Evolutionary conservation across 2,888 invertebrate species (phyloP).

Genomic region (Acanthoscelides obtectus): DNA sequence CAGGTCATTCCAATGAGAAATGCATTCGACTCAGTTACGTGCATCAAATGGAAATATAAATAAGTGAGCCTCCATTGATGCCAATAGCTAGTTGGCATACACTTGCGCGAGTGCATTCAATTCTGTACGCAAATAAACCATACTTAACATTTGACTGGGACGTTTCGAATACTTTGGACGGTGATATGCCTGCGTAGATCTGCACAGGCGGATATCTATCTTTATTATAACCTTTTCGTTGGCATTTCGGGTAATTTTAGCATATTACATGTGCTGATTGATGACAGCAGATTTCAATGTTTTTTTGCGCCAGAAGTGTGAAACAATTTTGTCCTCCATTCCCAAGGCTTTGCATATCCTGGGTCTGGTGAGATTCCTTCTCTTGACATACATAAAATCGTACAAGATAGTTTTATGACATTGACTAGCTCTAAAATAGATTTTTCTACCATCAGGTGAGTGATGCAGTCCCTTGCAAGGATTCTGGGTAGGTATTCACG

Average conservation of each 20-base stretch:
- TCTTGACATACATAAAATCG: too few species aligned
- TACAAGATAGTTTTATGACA: too few species aligned
- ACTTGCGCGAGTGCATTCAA: conserved; percentile 14
- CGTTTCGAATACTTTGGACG: conserved; percentile 20
- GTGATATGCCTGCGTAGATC: not conserved
- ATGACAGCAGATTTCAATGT: too few species aligned
- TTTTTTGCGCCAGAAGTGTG: too few species aligned
- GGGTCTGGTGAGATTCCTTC: too few species aligned
- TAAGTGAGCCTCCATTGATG: conserved; percentile 10
- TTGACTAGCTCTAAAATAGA: too few species aligned
- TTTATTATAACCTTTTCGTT: conserved; percentile 2
- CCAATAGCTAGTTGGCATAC: conserved; percentile 11
- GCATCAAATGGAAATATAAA: not conserved
- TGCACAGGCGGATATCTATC: conserved; percentile 3
- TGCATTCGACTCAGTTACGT: not conserved
- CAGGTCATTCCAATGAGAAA: not conserved
- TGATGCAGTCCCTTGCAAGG: too few species aligned
- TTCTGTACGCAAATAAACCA: conserved; percentile 33
- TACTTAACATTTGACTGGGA: conserved; percentile 27
- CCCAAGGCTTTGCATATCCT: too few species aligned
- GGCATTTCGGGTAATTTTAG: not conserved
- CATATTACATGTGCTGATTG: too few species aligned
- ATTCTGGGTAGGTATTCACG: too few species aligned
- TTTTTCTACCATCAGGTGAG: too few species aligned
- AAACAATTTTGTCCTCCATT: too few species aligned